Percentiles rank a stretch among this genome's conserved stretches.
Conservation (phyloP, 2,888 invertebrate species). For the Chalcosyrphus nemorum region DNA sequence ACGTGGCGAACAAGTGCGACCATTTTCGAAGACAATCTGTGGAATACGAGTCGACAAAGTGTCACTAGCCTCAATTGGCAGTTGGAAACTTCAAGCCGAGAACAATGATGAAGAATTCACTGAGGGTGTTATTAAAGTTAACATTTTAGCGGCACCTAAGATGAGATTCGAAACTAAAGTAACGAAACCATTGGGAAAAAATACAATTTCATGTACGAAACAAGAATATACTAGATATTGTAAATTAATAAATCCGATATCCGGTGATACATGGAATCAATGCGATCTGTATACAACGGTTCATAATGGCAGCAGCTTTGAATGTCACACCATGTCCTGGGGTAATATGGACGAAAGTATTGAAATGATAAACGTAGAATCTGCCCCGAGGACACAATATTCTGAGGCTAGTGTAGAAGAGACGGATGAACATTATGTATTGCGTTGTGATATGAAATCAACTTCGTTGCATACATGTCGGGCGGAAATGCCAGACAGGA, state of each 20-base stretch:
- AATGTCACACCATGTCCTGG: constrained; percentile 74
- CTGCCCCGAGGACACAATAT: constrained; percentile 54
- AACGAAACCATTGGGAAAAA: constrained; percentile 70
- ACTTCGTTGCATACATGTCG: constrained; percentile 70
- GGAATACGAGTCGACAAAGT: constrained; percentile 74
- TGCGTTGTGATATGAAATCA: constrained; percentile 74
- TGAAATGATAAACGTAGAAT: constrained; percentile 75
- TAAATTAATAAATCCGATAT: constrained; percentile 72
- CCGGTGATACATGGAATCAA: constrained; percentile 70
- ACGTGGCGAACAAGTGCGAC: constrained; percentile 72
- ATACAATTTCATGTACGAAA: constrained; percentile 71
- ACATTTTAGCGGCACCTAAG: constrained; percentile 64
- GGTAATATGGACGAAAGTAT: constrained; percentile 74
- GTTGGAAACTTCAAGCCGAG: constrained; percentile 67
- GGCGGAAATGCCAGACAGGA: constrained; percentile 75
- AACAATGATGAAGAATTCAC: constrained; percentile 62
- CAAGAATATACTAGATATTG: constrained; percentile 74
- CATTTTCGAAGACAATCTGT: constrained; percentile 72
- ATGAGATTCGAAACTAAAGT: constrained; percentile 73
- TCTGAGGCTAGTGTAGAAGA: constrained; percentile 72
- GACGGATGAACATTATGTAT: constrained; percentile 50
- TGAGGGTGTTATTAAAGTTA: constrained; percentile 54
- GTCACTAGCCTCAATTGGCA: constrained; percentile 70
- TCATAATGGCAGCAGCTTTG: constrained; percentile 74
- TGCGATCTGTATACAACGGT: constrained; percentile 74